Conservation (phyloP, 2,113 vertebrate species). For the Agelaius tricolor region DNA sequence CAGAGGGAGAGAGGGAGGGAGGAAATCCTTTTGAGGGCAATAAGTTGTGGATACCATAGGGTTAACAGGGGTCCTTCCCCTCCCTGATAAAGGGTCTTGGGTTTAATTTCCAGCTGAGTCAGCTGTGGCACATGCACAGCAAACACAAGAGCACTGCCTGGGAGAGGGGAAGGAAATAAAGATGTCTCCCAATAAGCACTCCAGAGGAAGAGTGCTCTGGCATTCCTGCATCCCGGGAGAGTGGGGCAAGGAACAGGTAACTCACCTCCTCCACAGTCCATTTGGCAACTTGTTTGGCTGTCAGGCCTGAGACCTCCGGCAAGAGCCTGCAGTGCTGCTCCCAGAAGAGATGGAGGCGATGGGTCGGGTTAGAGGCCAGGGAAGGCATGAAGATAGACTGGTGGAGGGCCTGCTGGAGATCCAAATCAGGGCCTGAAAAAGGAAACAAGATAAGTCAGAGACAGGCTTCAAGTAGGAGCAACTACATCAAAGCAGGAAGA, state of each 20-base stretch:
- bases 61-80: not conserved
- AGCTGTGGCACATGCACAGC: not conserved
- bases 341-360: slow-evolving; percentile 88
- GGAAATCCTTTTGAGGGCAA: not conserved
- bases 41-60: not conserved
- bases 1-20: not conserved
- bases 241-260: not conserved
- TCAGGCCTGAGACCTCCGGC: slow-evolving; percentile 87
- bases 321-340: slow-evolving; percentile 90
- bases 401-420: slow-evolving; percentile 88
- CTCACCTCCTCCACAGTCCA: slow-evolving; percentile 90
- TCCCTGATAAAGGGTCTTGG: not conserved
- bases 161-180: not conserved
- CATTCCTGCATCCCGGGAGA: not conserved
- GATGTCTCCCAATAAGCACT: not conserved
- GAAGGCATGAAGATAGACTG: slow-evolving; percentile 89
- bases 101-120: slow-evolving; percentile 22
- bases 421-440: slow-evolving; percentile 70
- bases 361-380: slow-evolving; percentile 78
- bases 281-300: slow-evolving; percentile 86
- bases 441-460: not conserved
- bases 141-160: not conserved
- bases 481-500: not conserved
- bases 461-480: not conserved
- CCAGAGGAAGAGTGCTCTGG: not conserved